A percentile compares a stretch with the other conserved stretches of the same genome.
Conservation (phyloP, 2,888 invertebrate genomes). For the Glaucopsyche alexis region DNA sequence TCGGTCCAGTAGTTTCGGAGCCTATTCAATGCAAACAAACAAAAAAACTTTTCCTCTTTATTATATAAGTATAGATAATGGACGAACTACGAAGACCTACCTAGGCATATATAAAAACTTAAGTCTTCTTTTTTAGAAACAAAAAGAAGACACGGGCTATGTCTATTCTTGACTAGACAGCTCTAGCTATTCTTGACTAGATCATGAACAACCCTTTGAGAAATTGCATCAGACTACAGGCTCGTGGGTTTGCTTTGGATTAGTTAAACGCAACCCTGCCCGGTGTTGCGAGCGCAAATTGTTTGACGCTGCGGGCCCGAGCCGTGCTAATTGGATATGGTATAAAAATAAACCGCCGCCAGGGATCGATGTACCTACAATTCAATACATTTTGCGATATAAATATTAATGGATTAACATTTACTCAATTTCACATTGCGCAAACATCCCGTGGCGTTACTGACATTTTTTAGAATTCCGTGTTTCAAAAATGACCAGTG, state of each 20-base stretch:
- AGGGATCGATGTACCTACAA: neutral
- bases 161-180: neutral
- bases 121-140: too few species aligned
- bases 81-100: too few species aligned
- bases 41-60: too few species aligned
- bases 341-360: slow-evolving; percentile 28
- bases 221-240: slow-evolving; percentile 21
- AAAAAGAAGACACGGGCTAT: too few species aligned
- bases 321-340: slow-evolving; percentile 27
- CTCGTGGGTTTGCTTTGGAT: slow-evolving; percentile 27
- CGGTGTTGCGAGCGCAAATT: slow-evolving; percentile 29
- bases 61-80: too few species aligned
- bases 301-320: slow-evolving; percentile 19
- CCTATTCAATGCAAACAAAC: too few species aligned
- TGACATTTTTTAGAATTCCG: neutral
- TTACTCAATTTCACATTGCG: neutral
- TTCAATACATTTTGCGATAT: neutral
- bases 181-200: neutral
- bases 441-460: neutral
- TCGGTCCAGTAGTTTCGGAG: too few species aligned
- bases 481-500: neutral
- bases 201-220: slow-evolving; percentile 1
- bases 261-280: slow-evolving; percentile 27
- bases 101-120: too few species aligned
- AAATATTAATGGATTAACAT: neutral